Base-by-base conservation (phyloP, 1,140 invertebrate species). In the Prorops nasuta region DNA sequence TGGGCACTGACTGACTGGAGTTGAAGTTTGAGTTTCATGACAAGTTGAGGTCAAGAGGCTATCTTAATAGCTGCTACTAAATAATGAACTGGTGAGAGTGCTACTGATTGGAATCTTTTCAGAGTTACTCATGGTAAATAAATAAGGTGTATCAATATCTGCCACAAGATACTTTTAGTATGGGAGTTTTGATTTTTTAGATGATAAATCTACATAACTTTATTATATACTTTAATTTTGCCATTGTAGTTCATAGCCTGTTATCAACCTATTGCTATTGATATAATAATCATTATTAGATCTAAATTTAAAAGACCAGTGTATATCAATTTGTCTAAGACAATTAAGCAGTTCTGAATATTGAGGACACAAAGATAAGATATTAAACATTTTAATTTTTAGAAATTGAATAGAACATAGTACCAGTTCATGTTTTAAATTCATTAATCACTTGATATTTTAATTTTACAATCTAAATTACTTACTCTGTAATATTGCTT, bases 401-500 rank as follows among this genome's bases (percentile, higher is more conserved):
- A n/a, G n/a, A n/a, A n/a, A n/a, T n/a, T n/a, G n/a, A n/a, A n/a
- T n/a, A n/a, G n/a, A n/a, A n/a, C n/a, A n/a, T n/a, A n/a, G n/a
- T n/a, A n/a, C n/a, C n/a, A n/a, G n/a, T n/a, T n/a, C n/a, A n/a
- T n/a, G n/a, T n/a, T n/a, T n/a, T n/a, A n/a, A n/a, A n/a, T n/a
- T n/a, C n/a, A n/a, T n/a, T n/a, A n/a, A n/a, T n/a, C n/a, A n/a
- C n/a, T n/a, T n/a, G n/a, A n/a, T 8, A 36, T 28, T 41, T 4
- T 2, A 24, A 1, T 0, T 32, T 39, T 6, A 1, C 9, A 14
- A 17, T 28, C 7, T 15, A n/a, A n/a, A 21, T 40, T 51, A 79
- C 79, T 79, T 63, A 81, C 80, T 77, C 61, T 35, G 77, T 60
- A 54, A 68, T 58, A 55, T 77, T 72, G 17, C 28, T 43, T 2